Evolutionary conservation across 2,113 vertebrate species (phyloP).

Genomic region (Azemiops feae): DNA sequence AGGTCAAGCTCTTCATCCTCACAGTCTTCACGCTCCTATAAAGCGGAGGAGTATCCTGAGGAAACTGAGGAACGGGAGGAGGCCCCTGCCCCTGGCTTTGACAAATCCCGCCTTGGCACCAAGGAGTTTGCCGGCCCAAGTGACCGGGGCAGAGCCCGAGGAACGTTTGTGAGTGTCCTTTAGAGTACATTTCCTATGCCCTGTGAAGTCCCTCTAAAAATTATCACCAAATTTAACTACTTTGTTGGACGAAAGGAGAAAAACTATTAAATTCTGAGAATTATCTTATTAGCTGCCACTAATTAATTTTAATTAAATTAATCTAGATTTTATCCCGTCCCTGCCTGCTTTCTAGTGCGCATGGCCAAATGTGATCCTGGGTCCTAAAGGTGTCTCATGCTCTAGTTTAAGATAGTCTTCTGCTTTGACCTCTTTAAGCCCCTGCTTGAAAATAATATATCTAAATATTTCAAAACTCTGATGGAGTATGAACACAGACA

Average conservation of each 20-base stretch:
- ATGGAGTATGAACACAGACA: not conserved
- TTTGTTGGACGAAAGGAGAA: not conserved
- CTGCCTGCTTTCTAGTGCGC: not conserved
- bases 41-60: conserved; percentile 77
- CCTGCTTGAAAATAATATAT: not conserved
- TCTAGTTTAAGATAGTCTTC: not conserved
- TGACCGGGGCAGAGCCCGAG: conserved; percentile 78
- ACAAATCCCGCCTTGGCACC: conserved; percentile 77
- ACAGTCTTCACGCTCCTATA: conserved; percentile 80
- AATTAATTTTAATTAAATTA: not conserved
- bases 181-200: not conserved
- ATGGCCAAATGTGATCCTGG: not conserved
- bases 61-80: conserved; percentile 79
- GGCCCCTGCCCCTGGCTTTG: conserved; percentile 77
- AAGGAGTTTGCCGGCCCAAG: conserved; percentile 75
- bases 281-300: not conserved
- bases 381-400: not conserved
- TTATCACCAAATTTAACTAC: not conserved
- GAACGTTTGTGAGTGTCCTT: conserved; percentile 85
- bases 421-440: not conserved
- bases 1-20: conserved; percentile 91
- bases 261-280: not conserved
- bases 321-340: not conserved
- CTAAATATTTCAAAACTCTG: not conserved
- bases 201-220: not conserved